Evolutionary conservation across 2,113 vertebrate genomes (phyloP).

Genomic region (Brachypteracias leptosomus): DNA sequence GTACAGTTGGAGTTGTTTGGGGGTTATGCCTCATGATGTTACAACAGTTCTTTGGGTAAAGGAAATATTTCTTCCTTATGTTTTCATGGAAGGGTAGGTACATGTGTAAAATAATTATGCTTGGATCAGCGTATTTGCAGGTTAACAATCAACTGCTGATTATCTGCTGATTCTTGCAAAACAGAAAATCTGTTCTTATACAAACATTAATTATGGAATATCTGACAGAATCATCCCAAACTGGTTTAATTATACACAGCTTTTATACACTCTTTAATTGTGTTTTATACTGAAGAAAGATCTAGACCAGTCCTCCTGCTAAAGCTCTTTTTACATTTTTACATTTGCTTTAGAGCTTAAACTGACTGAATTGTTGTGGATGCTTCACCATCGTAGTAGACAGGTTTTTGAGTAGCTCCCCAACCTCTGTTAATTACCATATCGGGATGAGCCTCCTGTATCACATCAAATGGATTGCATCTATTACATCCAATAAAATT

Average conservation of each 20-base stretch:
- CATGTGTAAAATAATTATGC: conserved; percentile 21
- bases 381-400: background rate
- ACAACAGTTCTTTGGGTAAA: background rate
- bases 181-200: conserved; percentile 54
- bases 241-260: conserved; percentile 63
- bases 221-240: conserved; percentile 64
- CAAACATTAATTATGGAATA: conserved; percentile 73
- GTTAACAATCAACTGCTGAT: conserved; percentile 57
- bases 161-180: conserved; percentile 69
- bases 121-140: conserved; percentile 55
- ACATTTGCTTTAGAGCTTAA: conserved; percentile 58
- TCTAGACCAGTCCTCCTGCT: conserved; percentile 42
- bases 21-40: background rate
- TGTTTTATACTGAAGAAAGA: conserved; percentile 51
- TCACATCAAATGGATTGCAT: conserved; percentile 40
- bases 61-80: background rate
- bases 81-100: background rate
- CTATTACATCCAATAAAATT: conserved; percentile 64
- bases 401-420: conserved; percentile 49
- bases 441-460: conserved; percentile 5
- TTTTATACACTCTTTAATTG: conserved; percentile 55
- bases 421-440: conserved; percentile 53
- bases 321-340: conserved; percentile 49
- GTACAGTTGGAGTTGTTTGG: background rate
- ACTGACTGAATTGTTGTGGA: conserved; percentile 19